These are phyloP conservation scores for Polypterus bichir DNA, from an alignment of 2,113 vertebrate genomes.

Conservation along the genomic window DNA sequence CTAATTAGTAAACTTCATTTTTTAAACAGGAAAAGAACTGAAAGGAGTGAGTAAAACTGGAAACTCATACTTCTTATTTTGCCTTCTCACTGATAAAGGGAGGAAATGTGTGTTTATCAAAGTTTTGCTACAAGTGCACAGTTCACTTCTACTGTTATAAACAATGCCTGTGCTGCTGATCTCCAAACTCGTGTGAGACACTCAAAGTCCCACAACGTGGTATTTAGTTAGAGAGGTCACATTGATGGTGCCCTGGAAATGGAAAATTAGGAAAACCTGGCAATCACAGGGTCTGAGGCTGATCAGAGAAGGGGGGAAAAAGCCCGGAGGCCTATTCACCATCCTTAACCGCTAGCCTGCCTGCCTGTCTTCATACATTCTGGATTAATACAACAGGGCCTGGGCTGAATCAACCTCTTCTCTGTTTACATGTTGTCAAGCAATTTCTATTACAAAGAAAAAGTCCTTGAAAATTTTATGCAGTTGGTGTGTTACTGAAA, in stretches of 20 bases:
- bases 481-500: conserved; percentile 18
- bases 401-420: conserved; percentile 42
- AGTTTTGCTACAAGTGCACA: conserved; percentile 51
- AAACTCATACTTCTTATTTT: conserved; percentile 60
- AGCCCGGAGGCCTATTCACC: conserved; percentile 56
- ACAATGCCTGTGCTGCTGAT: conserved; percentile 54
- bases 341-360: conserved; percentile 51
- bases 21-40: conserved; percentile 66
- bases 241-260: conserved; percentile 65
- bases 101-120: conserved; percentile 88
- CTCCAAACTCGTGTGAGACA: conserved; percentile 57
- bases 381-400: conserved; percentile 43
- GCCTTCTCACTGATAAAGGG: conserved; percentile 63
- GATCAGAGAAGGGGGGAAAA: conserved; percentile 39
- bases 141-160: conserved; percentile 66
- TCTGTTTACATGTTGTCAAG: conserved; percentile 53
- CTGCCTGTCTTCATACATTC: conserved; percentile 50
- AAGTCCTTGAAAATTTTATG: conserved; percentile 30
- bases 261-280: conserved; percentile 74
- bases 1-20: conserved; percentile 48
- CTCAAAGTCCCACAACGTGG: conserved; percentile 54
- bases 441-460: conserved; percentile 39
- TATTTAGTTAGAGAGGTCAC: conserved; percentile 66
- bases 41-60: conserved; percentile 55
- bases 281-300: conserved; percentile 60